A percentile compares a stretch with the other conserved stretches of the same genome.
phyloP scores from a whole-genome alignment of 2,888 invertebrate species.

The Hydriomena furcata region DNA sequence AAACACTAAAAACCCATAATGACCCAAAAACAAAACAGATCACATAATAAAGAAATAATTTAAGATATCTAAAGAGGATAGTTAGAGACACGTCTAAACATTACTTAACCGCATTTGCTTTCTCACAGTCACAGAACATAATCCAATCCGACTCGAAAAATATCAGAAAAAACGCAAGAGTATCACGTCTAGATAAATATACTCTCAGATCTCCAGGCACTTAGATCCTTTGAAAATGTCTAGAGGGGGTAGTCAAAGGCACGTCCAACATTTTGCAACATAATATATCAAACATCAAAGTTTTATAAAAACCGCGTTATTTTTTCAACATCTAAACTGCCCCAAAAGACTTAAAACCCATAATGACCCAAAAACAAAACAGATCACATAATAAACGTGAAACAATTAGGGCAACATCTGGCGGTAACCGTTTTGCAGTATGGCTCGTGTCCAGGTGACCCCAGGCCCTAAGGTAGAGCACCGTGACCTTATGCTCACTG shows the following conservation, averaged over 20 bases:
- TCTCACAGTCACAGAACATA: no score
- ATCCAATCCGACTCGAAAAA: no score
- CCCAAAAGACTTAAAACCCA: constrained; percentile 25
- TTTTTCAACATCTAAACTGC: neutral
- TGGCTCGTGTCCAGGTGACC: constrained; percentile 47
- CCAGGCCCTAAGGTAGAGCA: constrained; percentile 11
- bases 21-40: constrained; percentile 46
- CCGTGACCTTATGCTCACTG: constrained; percentile 21
- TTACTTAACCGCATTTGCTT: no score
- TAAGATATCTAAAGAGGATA: no score
- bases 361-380: constrained; percentile 45
- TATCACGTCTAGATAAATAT: no score
- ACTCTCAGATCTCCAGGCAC: no score
- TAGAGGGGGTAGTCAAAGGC: no score
- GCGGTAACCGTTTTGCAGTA: constrained; percentile 58
- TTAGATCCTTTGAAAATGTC: no score
- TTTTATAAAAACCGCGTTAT: no score
- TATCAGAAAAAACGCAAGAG: no score
- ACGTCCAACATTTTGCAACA: no score
- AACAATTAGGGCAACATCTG: constrained; percentile 60
- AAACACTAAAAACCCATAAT: constrained; percentile 32
- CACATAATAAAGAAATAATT: constrained; percentile 62
- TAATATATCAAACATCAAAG: neutral
- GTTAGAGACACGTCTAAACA: no score
- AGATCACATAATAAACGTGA: constrained; percentile 54